phyloP scores from a whole-genome alignment of 2,888 invertebrate species.

The Tenthredo notha region DNA sequence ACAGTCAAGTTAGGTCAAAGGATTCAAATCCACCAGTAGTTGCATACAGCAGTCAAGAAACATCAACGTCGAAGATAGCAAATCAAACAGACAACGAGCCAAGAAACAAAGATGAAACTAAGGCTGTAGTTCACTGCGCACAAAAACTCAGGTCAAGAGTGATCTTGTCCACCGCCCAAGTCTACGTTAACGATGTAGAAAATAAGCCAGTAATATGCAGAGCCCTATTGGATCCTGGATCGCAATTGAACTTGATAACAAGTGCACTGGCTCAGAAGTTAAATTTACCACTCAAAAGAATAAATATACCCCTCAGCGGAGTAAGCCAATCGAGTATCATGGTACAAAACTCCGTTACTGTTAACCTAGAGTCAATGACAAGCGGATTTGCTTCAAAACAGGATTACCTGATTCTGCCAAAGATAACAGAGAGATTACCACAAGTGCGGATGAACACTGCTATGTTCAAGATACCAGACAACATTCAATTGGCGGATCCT shows the following conservation, averaged over 20 bases:
- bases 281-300: constrained; percentile 51
- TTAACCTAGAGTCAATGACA: constrained; percentile 55
- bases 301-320: constrained; percentile 52
- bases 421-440: constrained; percentile 56
- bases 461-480: constrained; percentile 51
- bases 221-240: constrained; percentile 58
- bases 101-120: too few species aligned
- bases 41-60: too few species aligned
- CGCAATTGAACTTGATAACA: constrained; percentile 58
- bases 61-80: too few species aligned
- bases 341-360: constrained; percentile 30
- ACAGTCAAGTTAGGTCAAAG: too few species aligned
- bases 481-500: constrained; percentile 55
- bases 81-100: too few species aligned
- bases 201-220: neutral
- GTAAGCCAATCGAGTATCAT: constrained; percentile 52
- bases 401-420: too few species aligned
- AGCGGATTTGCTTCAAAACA: constrained; percentile 41
- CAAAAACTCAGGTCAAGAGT: too few species aligned
- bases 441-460: constrained; percentile 43
- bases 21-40: too few species aligned
- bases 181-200: too few species aligned
- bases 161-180: too few species aligned
- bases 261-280: constrained; percentile 54
- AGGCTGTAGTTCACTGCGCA: too few species aligned